These are phyloP conservation scores for Amaurobius ferox DNA, from an alignment of 2,888 invertebrate genomes.

Conservation along the genomic window DNA sequence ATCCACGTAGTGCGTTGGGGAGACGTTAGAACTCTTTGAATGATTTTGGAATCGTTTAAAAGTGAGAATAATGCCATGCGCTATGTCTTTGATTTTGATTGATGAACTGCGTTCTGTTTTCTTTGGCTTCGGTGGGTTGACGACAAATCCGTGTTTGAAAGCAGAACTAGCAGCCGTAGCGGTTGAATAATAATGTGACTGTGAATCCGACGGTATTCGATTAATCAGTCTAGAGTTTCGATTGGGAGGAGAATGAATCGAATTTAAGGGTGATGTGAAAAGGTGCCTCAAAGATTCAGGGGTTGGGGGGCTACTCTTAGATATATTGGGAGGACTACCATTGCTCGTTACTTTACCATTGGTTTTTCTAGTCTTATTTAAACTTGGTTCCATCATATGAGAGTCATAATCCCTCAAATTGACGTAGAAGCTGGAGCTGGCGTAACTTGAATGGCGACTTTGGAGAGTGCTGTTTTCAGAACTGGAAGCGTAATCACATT, in stretches of 20 bases:
- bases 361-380: slow-evolving; percentile 15
- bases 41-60: slow-evolving; percentile 58
- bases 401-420: slow-evolving; percentile 54
- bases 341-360: slow-evolving; percentile 1
- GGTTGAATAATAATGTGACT: slow-evolving; percentile 50
- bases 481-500: slow-evolving; percentile 58
- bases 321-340: background rate
- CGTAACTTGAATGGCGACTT: slow-evolving; percentile 46
- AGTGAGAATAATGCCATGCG: slow-evolving; percentile 62
- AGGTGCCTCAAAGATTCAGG: slow-evolving; percentile 57
- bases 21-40: slow-evolving; percentile 48
- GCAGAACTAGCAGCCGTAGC: slow-evolving; percentile 49
- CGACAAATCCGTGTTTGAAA: slow-evolving; percentile 53
- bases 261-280: slow-evolving; percentile 54
- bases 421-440: slow-evolving; percentile 55
- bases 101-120: slow-evolving; percentile 62
- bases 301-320: slow-evolving; percentile 54
- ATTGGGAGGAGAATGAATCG: slow-evolving; percentile 31
- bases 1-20: slow-evolving; percentile 44
- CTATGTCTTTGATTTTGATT: slow-evolving; percentile 64
- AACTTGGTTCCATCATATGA: slow-evolving; percentile 49
- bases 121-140: slow-evolving; percentile 32
- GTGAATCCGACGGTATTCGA: slow-evolving; percentile 35
- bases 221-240: slow-evolving; percentile 20
- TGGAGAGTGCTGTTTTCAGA: slow-evolving; percentile 55